Evolutionary conservation across 2,888 invertebrate genomes (phyloP).

Genomic region (Orthosia cruda): DNA sequence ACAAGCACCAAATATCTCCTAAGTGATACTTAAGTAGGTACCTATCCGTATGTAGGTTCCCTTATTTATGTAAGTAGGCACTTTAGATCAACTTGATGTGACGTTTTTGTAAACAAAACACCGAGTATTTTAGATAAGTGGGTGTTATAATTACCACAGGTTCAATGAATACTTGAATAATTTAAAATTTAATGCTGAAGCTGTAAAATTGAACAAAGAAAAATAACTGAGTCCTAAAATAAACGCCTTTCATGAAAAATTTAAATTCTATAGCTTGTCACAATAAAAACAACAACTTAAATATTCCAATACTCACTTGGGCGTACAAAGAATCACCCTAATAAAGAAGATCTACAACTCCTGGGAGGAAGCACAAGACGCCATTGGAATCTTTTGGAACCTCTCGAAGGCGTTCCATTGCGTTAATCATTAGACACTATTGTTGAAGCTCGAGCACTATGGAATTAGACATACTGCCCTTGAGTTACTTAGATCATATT

Average conservation of each 20-base stretch:
- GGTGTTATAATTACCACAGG: background rate
- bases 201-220: background rate
- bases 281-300: background rate
- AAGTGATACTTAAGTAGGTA: constrained; percentile 24
- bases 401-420: no score
- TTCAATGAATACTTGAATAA: background rate
- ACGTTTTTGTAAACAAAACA: constrained; percentile 4
- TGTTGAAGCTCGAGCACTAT: no score
- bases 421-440: no score
- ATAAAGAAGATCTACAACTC: no score
- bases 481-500: no score
- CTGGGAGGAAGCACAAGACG: no score
- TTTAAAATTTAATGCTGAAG: constrained; percentile 7
- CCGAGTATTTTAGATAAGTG: constrained; percentile 2
- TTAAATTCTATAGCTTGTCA: no score
- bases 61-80: background rate
- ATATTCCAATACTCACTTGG: background rate
- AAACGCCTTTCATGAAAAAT: background rate
- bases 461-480: no score
- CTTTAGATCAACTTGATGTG: background rate
- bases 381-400: no score
- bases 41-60: background rate
- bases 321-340: no score
- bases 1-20: constrained; percentile 1
- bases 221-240: background rate